Base-by-base conservation (phyloP, 2,797 vertebrate species). In the Cirrhinus mrigala region DNA sequence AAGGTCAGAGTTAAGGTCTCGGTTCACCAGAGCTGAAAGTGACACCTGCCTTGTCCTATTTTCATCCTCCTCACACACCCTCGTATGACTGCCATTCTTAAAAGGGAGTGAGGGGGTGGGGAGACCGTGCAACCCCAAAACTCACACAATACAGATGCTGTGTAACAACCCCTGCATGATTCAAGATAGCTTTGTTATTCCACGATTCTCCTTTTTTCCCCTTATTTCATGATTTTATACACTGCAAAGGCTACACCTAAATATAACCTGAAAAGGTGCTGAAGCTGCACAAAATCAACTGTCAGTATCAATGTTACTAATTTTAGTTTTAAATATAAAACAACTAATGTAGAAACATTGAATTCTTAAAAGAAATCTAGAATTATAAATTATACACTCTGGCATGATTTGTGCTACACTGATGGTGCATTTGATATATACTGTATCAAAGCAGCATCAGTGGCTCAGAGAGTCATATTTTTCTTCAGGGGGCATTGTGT, bases 1-100 rank as follows among this genome's bases (percentile, higher is more conserved):
- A 94, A 96, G 94, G 95, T 95, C 95, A 96, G 90, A 93, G 92
- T 91, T 91, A 92, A 91, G 90, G 78, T 89, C 89, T 87, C 87
- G 85, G 90, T 92, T 87, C 74, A 81, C 85, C 91, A 89, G 77
- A 85, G 86, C 90, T 94, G 93, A 94, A 96, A 95, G 90, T 66
- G 93, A 96, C 94, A 94, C 94, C 93, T 93, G 91, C 92, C 94
- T 93, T 94, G 93, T 92, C 92, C 93, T 95, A 95, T 95, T 95
- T 95, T 92, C 89, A 94, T 93, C 92, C 77, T 74, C 86, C 88
- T 85, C 88, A 74, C 86, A 88, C 90, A 91, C 91, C 87, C 89
- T 87, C 87, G 88, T 89, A 89, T 91, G 89, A 85, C 56, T 92
- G 91, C 86, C 91, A 92, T 92, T 93, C 90, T 92, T 82, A 71